Evolutionary conservation across 1,140 invertebrate species (phyloP), one percentile per base, ranked within the genome.

Genomic region (Dendroctonus ponderosae): DNA sequence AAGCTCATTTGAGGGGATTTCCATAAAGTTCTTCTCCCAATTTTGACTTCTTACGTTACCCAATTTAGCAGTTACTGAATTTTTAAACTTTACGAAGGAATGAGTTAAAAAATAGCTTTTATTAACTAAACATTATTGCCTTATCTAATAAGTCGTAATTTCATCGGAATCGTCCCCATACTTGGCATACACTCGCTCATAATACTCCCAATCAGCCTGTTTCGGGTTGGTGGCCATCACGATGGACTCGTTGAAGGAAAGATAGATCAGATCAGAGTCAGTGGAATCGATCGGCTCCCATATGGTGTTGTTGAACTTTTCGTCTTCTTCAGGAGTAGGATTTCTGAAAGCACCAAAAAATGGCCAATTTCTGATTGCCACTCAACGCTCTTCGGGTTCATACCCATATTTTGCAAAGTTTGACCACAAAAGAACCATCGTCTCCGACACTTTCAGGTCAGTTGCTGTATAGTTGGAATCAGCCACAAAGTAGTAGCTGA

Each of bases 141-240:
- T 26, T 26, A 26, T 26, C 26, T 43, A 57, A 39, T 57, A 57
- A 5, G 54, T 57, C 2, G 54, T 57, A 5, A 7, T 2, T 42
- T 57, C 41, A 15, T 11, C 15, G 7, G 37, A 9, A 7, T n/a
- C 9, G 14, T 53, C 61, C 5, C 49, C 37, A 53, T 53, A 62
- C 12, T 52, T 43, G 2, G 15, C 7, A 14, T 40, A 62, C n/a
- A 54, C 4, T 11, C 8, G 9, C 44, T 15, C 7, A 62, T 53
- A 62, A 43, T 15, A 62, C 7, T 40, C n/a, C 61, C 61, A 62
- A 26, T 52, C 61, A 6, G 8, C 7, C 54, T 62, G 26, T 62
- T 62, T 62, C 1, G 61, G 61, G 26, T 62, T 62, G 9, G 46
- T 41, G 9, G 8, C n/a, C 7, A 12, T 8, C n/a, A 11, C n/a